These are phyloP conservation scores for Vultur gryphus DNA, from an alignment of 2,797 vertebrate species.

Conservation along the genomic window DNA sequence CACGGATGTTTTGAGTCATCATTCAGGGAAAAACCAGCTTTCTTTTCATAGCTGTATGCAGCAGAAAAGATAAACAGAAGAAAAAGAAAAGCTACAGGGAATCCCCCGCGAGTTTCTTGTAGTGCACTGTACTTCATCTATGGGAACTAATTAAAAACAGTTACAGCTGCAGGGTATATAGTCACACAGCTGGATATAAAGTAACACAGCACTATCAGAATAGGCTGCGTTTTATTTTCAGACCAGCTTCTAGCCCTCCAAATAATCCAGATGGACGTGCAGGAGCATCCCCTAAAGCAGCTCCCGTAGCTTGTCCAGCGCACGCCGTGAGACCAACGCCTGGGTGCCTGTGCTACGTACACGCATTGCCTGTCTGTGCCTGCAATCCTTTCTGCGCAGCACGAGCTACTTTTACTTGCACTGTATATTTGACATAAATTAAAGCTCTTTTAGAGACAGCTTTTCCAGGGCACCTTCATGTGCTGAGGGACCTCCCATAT, in stretches of 20 bases:
- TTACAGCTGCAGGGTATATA: neutral
- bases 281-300: neutral
- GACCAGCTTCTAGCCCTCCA: neutral
- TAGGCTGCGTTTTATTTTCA: neutral
- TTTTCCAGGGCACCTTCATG: neutral
- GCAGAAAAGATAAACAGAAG: neutral
- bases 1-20: neutral
- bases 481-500: neutral
- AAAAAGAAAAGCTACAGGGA: neutral
- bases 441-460: neutral
- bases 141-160: neutral
- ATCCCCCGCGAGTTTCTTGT: neutral
- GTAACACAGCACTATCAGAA: neutral
- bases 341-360: rapidly evolving
- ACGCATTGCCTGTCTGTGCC: rapidly evolving
- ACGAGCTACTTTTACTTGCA: too few species aligned
- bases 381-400: neutral
- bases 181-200: neutral
- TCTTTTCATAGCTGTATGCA: neutral
- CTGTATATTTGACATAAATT: rapidly evolving
- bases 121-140: neutral
- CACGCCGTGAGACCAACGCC: rapidly evolving
- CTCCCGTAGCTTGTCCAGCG: rapidly evolving
- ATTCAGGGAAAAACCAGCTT: neutral
- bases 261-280: rapidly evolving